Percentiles rank a stretch among this genome's conserved stretches.
These are phyloP conservation scores for Erpornis zantholeuca DNA, from an alignment of 2,113 vertebrate genomes.

Conservation along the genomic window DNA sequence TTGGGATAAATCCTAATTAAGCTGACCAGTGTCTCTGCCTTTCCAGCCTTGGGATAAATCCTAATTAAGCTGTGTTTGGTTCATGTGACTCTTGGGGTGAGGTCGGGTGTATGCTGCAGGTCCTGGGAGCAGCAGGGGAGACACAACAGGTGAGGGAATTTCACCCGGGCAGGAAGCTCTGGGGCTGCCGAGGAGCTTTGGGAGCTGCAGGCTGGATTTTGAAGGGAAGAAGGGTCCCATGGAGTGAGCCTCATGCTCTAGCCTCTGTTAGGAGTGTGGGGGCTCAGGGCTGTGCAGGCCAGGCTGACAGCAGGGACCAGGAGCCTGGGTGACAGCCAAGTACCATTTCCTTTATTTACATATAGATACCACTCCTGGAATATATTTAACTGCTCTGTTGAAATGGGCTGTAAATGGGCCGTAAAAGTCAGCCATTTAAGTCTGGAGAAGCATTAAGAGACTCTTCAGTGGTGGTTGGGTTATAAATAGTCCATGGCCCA, in stretches of 20 bases:
- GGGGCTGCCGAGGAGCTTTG: fast-evolving
- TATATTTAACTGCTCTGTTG: conserved; percentile 25
- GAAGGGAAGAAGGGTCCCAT: neutral
- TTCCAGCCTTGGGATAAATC: neutral
- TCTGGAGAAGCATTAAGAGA: conserved; percentile 41
- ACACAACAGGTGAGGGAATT: too few species aligned
- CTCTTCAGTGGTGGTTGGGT: conserved; percentile 4
- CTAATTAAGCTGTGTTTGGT: neutral
- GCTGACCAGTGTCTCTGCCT: neutral
- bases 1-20: neutral
- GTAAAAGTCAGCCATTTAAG: conserved; percentile 36
- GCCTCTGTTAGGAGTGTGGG: neutral
- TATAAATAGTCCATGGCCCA: neutral
- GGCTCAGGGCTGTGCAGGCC: neutral
- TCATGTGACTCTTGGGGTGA: neutral
- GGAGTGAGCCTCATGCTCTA: neutral
- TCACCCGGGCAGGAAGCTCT: too few species aligned
- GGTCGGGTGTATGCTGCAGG: neutral
- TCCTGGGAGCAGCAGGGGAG: neutral
- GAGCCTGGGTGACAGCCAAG: neutral
- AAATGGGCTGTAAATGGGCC: conserved; percentile 15
- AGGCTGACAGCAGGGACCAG: neutral
- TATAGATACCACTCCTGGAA: neutral
- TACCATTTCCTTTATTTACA: conserved; percentile 2
- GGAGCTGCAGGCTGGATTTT: neutral